These are phyloP conservation scores for Malurus splendens DNA, from an alignment of 2,797 vertebrate genomes.

Conservation along the genomic window DNA sequence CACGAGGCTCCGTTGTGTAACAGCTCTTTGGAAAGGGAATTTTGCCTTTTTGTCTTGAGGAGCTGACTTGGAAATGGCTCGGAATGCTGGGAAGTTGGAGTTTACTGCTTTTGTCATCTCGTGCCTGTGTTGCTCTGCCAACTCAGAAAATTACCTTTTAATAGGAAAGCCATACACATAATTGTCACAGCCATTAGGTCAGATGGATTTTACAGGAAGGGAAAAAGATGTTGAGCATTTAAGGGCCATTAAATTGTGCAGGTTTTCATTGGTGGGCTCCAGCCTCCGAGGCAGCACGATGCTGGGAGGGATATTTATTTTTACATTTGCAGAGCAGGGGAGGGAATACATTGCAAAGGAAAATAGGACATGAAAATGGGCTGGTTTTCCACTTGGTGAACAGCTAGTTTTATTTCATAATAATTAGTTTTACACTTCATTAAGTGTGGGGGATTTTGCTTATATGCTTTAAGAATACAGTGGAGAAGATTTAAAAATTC, in stretches of 20 bases:
- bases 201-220: constrained; percentile 69
- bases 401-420: constrained; percentile 62
- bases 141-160: constrained; percentile 71
- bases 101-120: constrained; percentile 58
- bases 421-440: constrained; percentile 69
- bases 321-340: constrained; percentile 41
- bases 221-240: constrained; percentile 67
- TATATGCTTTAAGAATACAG: neutral
- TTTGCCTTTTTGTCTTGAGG: neutral
- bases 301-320: constrained; percentile 58
- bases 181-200: constrained; percentile 69
- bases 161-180: constrained; percentile 62
- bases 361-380: constrained; percentile 57
- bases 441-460: constrained; percentile 30
- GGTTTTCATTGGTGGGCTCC: constrained; percentile 55
- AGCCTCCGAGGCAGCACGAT: constrained; percentile 23
- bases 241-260: constrained; percentile 67
- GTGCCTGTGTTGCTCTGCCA: constrained; percentile 63
- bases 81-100: constrained; percentile 33
- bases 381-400: constrained; percentile 44
- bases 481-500: neutral
- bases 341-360: constrained; percentile 45
- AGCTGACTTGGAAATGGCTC: constrained; percentile 17
- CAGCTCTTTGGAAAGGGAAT: neutral
- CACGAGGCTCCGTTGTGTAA: neutral